phyloP scores from a whole-genome alignment of 2,797 vertebrate species.

The Sebastes glaucus region DNA sequence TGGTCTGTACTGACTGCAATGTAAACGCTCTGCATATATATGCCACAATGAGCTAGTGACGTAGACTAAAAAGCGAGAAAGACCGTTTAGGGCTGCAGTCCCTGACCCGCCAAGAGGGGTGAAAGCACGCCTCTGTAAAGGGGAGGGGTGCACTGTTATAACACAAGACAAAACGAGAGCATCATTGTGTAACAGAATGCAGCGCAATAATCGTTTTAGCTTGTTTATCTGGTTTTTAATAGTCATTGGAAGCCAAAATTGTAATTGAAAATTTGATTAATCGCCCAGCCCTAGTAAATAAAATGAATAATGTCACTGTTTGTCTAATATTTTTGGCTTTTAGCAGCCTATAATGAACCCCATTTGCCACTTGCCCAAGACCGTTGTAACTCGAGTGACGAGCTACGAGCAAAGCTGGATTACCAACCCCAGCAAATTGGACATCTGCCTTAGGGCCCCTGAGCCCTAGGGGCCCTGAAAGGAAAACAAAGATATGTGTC shows the following conservation, averaged over 20 bases:
- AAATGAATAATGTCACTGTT: neutral
- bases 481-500: neutral
- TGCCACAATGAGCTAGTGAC: no score
- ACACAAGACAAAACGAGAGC: neutral
- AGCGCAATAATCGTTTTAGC: neutral
- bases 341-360: neutral
- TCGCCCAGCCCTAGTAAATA: neutral
- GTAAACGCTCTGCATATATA: no score
- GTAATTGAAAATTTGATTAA: neutral
- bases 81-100: no score
- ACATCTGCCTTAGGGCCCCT: neutral
- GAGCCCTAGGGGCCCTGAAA: neutral
- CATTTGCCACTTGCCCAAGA: neutral
- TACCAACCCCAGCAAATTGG: neutral
- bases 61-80: no score
- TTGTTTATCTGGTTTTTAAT: neutral
- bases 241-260: neutral
- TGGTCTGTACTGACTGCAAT: no score
- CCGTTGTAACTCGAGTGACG: neutral
- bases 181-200: neutral
- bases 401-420: neutral
- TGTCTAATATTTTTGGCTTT: neutral
- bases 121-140: neutral
- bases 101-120: neutral
- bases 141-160: neutral